Base-by-base conservation (phyloP, 1,140 invertebrate species). In the Macrocentrus cingulum region DNA sequence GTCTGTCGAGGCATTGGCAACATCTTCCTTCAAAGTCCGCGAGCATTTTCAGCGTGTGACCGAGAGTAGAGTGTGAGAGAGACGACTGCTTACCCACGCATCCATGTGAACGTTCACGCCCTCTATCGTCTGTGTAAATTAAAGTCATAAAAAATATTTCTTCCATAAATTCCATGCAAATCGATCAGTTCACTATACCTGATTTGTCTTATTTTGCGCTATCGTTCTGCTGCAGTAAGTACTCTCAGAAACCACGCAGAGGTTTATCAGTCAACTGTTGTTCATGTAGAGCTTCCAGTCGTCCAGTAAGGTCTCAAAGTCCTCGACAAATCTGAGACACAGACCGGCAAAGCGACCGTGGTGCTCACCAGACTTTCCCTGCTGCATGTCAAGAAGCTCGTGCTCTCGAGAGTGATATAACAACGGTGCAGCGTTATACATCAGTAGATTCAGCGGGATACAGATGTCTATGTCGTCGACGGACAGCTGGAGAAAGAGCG, bases 401-500 rank as follows among this genome's bases (percentile, higher is more conserved):
- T 97, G 72, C 88, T 94, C 77, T 97, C 94, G 59, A 99, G 80
- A 0, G 95, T 98, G 16, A 98, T 87, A 88, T 94, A 3, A 98
- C 94, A 42, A 98, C 89, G 48, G 95, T 95, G 49, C 91, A 91
- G 55, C 92, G 87, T 0, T 87, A 88, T 68, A 95, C 92, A 32
- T 85, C 81, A 90, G 78, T 54, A 92, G 90, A 77, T 94, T 92
- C 0, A 97, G 79, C 1, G 96, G 96, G 44, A 98, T 72, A 77
- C 95, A 98, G 55, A 98, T 95, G 13, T 95, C 96, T 86, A 98
- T 94, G 73, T 98, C 95, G 72, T 97, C 92, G 0, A 98, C 93
- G 0, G 94, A 97, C 1, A 98, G 75, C 71, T 98, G 95, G 20
- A 98, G 81, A 72, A 97, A 98, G 29, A 98, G 77, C 4, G 92